Evolutionary conservation across 2,888 invertebrate species (phyloP), one percentile per base, ranked within the genome.

Genomic region (Halocaridina rubra): DNA sequence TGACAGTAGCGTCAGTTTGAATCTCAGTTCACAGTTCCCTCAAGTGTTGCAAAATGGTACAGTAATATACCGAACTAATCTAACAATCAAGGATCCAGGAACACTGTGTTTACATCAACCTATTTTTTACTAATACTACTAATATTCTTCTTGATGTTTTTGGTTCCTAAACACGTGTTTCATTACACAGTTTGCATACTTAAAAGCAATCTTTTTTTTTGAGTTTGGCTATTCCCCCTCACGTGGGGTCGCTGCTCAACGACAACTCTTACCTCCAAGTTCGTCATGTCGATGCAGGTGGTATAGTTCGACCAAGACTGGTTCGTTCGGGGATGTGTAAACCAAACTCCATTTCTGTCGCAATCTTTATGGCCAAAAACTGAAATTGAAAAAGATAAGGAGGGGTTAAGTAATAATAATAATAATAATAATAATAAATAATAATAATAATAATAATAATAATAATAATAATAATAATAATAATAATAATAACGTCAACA

Each of bases 241-340:
- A n/a, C n/a, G n/a, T n/a, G n/a, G n/a, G n/a, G n/a, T n/a, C n/a
- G n/a, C 7, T 61, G 32, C 16, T 29, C 19, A 32, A 67, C 19
- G 22, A 7, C 10, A 32, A 8, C 46, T 29, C 82, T 92, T 90
- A 94, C 94, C 90, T 92, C 91, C 59, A 94, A 91, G 88, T 94
- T 94, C 10, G 93, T 93, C 10, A 92, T 89, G 89, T 95, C 93
- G 30, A 95, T 91, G 89, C 95, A 95, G 13, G 92, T 92, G 3
- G 94, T 94, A 90, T 94, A 95, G 90, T 95, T 94, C 0, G 94
- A 93, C 94, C 94, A 95, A 0, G 92, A 91, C n/a, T 90, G 91
- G 57, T 92, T 92, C 2, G 92, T 92, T 3, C 91, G 90, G 0
- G 94, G 94, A 89, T 93, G 93, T 0, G 90, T 90, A 90, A 92